phyloP scores from a whole-genome alignment of 1,140 invertebrate genomes.

The Polypedilum pembai region DNA sequence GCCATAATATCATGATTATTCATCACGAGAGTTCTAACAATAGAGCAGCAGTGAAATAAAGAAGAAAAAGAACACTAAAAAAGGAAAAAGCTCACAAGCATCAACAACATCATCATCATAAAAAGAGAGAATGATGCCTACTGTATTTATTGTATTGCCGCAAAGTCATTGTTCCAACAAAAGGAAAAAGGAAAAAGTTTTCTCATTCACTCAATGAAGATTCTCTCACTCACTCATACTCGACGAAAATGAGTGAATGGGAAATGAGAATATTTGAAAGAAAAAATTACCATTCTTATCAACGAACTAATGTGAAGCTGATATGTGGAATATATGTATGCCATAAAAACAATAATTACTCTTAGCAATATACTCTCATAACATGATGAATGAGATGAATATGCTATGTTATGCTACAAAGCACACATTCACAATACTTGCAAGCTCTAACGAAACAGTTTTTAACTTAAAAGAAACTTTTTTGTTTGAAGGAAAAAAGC shows the following conservation, averaged over 20 bases:
- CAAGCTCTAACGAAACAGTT: no score
- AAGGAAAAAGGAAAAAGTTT: background rate
- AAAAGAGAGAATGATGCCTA: no score
- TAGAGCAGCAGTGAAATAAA: no score
- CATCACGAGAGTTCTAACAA: no score
- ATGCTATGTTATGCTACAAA: background rate
- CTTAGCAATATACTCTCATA: background rate
- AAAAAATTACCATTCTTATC: slow-evolving; percentile 13
- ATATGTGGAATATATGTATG: background rate
- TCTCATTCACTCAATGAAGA: no score
- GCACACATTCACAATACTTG: no score
- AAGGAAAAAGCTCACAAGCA: no score
- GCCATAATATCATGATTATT: no score
- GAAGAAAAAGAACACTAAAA: no score
- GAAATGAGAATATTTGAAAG: background rate
- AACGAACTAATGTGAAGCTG: background rate
- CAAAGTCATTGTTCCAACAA: slow-evolving; percentile 2
- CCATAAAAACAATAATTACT: slow-evolving; percentile 10
- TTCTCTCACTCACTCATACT: background rate
- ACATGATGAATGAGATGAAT: background rate
- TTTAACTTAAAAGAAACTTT: no score
- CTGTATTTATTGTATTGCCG: background rate
- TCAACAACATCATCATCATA: no score
- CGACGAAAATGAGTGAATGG: background rate
- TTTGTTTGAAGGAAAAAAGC: no score